Evolutionary conservation across 2,113 vertebrate species (phyloP).

Genomic region (Ptychochromis oligacanthus): DNA sequence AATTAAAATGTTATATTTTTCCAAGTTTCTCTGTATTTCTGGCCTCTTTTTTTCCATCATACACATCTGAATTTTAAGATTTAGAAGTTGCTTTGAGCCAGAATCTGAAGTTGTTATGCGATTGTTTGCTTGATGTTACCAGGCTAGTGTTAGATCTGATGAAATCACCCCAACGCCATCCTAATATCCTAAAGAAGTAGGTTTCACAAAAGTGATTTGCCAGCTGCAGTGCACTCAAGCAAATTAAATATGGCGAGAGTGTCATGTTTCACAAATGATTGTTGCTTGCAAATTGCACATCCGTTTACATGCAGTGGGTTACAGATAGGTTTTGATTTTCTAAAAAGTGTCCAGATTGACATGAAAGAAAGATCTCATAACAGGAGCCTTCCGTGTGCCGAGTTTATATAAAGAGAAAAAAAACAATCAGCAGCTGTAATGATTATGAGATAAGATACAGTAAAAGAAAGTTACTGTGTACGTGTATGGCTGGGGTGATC

Average conservation of each 20-base stretch:
- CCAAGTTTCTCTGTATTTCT: neutral
- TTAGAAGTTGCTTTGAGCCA: neutral
- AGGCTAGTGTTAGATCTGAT: neutral
- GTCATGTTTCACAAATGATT: neutral
- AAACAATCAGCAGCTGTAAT: neutral
- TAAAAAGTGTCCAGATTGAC: neutral
- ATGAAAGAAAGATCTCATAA: neutral
- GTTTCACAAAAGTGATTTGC: neutral
- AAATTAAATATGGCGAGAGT: neutral
- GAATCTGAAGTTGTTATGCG: neutral
- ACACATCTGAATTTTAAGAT: neutral
- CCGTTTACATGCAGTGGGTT: neutral
- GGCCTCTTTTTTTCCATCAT: neutral
- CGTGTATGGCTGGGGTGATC: neutral
- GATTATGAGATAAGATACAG: neutral
- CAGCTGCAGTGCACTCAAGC: conserved; percentile 10
- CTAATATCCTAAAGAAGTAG: neutral
- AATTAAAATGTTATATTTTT: conserved; percentile 32
- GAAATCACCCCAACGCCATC: neutral
- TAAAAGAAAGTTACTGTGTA: neutral
- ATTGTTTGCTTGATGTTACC: neutral
- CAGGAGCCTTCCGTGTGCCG: neutral
- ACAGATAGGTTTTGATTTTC: neutral
- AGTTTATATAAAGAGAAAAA: neutral
- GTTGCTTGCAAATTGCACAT: neutral